A percentile compares a stretch with the other conserved stretches of the same genome.
Conservation (phyloP, 2,888 invertebrate species). For the Bellardia pandia region DNA sequence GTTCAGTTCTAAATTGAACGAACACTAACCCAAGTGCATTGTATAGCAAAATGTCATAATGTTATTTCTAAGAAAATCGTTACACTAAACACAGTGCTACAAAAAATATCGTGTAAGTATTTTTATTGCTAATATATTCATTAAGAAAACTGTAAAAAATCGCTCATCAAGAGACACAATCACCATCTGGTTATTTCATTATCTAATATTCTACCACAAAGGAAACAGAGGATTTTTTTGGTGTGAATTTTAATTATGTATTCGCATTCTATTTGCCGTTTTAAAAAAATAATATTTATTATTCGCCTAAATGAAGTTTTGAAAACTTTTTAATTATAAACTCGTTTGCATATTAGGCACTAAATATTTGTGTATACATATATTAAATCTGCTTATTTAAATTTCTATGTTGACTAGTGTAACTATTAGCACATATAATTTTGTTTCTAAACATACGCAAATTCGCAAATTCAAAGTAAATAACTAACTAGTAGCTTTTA, state of each 20-base stretch:
- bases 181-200: too few relatives aligned
- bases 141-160: too few relatives aligned
- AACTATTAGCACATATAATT: constrained; percentile 31
- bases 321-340: too few relatives aligned
- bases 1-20: constrained; percentile 53
- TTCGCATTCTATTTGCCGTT: too few relatives aligned
- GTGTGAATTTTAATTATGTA: too few relatives aligned
- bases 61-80: constrained; percentile 23
- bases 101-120: background rate
- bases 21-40: constrained; percentile 3
- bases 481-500: constrained; percentile 53
- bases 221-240: too few relatives aligned
- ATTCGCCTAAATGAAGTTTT: too few relatives aligned
- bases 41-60: constrained; percentile 1
- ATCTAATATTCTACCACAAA: too few relatives aligned
- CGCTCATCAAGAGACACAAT: too few relatives aligned
- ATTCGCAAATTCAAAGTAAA: constrained; percentile 61
- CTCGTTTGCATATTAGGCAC: too few relatives aligned
- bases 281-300: too few relatives aligned
- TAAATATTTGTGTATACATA: too few relatives aligned
- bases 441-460: constrained; percentile 2
- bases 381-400: background rate
- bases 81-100: constrained; percentile 39
- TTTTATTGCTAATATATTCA: background rate
- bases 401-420: constrained; percentile 51